These are phyloP conservation scores for Clostera curtula DNA, from an alignment of 2,888 invertebrate species.

Conservation along the genomic window DNA sequence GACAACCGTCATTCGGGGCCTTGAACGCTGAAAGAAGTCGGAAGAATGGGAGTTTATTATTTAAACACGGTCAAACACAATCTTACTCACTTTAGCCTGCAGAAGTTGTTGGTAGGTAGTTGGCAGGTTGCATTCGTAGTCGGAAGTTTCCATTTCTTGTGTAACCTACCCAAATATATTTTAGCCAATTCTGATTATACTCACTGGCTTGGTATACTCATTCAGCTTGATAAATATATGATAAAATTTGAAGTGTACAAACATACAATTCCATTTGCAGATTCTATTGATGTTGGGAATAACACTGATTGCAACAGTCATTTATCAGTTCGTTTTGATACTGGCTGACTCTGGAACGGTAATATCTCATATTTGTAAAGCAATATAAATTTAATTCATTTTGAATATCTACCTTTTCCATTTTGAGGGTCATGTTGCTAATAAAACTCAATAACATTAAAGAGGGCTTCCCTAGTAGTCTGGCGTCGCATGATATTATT, in stretches of 20 bases:
- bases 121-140: no score
- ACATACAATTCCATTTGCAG: conserved; percentile 25
- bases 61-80: no score
- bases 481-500: no score
- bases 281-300: conserved; percentile 28
- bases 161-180: no score
- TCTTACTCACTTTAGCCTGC: no score
- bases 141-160: no score
- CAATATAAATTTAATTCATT: conserved; percentile 2
- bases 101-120: no score
- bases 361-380: conserved; percentile 8
- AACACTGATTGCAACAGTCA: conserved; percentile 30
- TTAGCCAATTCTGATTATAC: not conserved
- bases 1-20: no score
- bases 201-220: not conserved
- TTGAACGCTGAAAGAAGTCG: no score
- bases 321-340: conserved; percentile 29
- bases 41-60: no score
- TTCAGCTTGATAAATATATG: conserved; percentile 1
- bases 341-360: conserved; percentile 26
- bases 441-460: conserved; percentile 10
- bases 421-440: conserved; percentile 4
- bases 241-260: not conserved
- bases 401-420: conserved; percentile 2
- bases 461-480: conserved; percentile 1